Conservation (phyloP, 2,888 invertebrate species). For the Sympetrum striolatum region DNA sequence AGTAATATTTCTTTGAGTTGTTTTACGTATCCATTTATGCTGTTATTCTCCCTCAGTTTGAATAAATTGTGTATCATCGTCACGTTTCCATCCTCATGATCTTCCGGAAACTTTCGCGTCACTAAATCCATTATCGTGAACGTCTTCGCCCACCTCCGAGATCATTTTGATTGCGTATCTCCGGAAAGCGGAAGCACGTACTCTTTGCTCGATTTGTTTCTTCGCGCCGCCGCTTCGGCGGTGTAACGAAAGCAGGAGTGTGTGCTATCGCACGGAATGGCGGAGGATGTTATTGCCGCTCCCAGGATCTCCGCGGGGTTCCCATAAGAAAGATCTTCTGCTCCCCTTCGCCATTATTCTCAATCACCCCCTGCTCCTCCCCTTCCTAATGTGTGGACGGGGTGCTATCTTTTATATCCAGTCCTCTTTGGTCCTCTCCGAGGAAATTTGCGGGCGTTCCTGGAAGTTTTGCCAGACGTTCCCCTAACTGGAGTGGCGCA, state of each 20-base stretch:
- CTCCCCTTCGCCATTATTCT: neutral
- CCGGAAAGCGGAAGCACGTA: neutral
- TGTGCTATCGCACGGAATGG: neutral
- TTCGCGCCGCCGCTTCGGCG: neutral
- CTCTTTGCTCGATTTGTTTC: neutral
- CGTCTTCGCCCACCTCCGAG: neutral
- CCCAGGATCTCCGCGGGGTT: neutral
- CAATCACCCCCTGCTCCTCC: neutral
- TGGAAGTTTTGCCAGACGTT: no score
- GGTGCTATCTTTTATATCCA: neutral
- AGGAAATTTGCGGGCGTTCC: no score
- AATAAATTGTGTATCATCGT: no score
- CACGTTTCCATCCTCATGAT: no score
- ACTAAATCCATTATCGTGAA: no score
- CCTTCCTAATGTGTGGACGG: neutral
- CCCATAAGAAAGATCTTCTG: neutral
- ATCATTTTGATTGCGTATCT: neutral
- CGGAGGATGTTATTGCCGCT: neutral
- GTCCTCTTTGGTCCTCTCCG: neutral
- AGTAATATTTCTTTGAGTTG: no score
- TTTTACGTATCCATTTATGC: no score
- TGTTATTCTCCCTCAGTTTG: no score
- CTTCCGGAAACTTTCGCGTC: no score
- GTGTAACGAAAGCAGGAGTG: neutral
- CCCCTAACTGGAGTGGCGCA: no score